phyloP scores from a whole-genome alignment of 1,140 invertebrate genomes.

The Alviniconcha marisindica region DNA sequence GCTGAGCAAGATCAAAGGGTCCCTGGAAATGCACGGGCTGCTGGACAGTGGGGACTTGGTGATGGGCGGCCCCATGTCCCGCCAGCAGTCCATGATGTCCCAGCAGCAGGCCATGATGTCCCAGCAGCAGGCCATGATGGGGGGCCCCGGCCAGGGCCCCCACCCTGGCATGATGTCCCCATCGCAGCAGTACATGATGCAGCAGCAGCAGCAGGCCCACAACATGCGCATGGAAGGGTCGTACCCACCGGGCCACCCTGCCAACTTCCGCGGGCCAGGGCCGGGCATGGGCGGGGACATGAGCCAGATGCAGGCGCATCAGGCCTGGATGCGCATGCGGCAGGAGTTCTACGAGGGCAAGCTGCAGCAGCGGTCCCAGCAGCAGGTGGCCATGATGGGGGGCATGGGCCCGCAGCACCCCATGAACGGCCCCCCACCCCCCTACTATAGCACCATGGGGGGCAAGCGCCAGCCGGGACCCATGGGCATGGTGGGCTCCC shows the following conservation, averaged over 20 bases:
- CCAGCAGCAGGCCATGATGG: constrained; percentile 61
- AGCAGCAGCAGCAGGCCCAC: constrained; percentile 62
- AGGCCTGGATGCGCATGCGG: constrained; percentile 90
- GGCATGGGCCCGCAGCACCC: constrained; percentile 38
- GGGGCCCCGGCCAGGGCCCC: constrained; percentile 66
- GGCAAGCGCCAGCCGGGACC: constrained; percentile 40
- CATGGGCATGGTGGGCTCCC: constrained; percentile 52
- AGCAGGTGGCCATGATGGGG: constrained; percentile 38
- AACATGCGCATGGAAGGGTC: constrained; percentile 26
- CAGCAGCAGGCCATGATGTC: constrained; percentile 67
- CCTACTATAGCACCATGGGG: constrained; percentile 67
- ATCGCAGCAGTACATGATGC: constrained; percentile 65
- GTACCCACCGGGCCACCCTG: constrained; percentile 45
- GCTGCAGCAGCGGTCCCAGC: constrained; percentile 47
- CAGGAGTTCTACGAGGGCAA: constrained; percentile 75
- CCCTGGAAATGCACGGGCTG: neutral
- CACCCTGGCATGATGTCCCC: constrained; percentile 59
- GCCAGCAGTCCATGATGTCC: constrained; percentile 64
- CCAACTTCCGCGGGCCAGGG: neutral
- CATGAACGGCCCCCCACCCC: constrained; percentile 61
- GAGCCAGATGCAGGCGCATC: constrained; percentile 72
- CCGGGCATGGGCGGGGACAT: constrained; percentile 52
- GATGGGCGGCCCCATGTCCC: constrained; percentile 35
- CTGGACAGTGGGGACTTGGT: neutral
- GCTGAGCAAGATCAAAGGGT: constrained; percentile 87